Percentiles rank a stretch among this genome's conserved stretches.
phyloP scores from a whole-genome alignment of 2,113 vertebrate genomes.

The Polypterus senegalus region DNA sequence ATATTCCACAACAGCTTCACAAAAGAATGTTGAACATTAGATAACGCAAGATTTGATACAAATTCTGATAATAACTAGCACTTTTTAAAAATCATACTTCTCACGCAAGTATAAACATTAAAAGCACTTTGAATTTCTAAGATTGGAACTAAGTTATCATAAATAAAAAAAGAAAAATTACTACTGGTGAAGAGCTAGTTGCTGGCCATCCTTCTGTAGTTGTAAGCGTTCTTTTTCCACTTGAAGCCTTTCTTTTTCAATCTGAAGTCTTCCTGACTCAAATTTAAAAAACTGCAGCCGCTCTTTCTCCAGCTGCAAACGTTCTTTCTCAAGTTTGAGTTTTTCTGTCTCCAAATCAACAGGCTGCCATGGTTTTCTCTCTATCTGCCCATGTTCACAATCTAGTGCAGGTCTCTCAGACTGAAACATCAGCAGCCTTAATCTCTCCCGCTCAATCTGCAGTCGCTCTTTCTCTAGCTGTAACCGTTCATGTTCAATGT shows the following conservation, averaged over 20 bases:
- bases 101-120: too few species aligned
- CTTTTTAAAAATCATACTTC: too few species aligned
- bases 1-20: too few species aligned
- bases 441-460: constrained; percentile 72
- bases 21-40: too few species aligned
- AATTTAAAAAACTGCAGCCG: constrained; percentile 83
- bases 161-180: too few species aligned
- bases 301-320: constrained; percentile 79
- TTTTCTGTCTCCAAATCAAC: constrained; percentile 74
- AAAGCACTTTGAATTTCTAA: too few species aligned
- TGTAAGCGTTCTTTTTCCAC: constrained; percentile 84
- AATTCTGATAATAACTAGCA: too few species aligned
- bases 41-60: too few species aligned
- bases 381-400: constrained; percentile 42
- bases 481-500: constrained; percentile 68
- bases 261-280: constrained; percentile 76
- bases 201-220: constrained; percentile 72
- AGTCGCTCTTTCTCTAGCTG: constrained; percentile 76
- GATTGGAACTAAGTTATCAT: too few species aligned
- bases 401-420: constrained; percentile 52
- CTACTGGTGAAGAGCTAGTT: constrained; percentile 24
- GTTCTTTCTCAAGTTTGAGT: constrained; percentile 78
- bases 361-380: constrained; percentile 50
- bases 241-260: constrained; percentile 81
- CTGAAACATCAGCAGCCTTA: constrained; percentile 56